Percentiles rank a stretch among this genome's conserved stretches.
phyloP scores from a whole-genome alignment of 1,140 invertebrate genomes.

The Laupala kohalensis region DNA sequence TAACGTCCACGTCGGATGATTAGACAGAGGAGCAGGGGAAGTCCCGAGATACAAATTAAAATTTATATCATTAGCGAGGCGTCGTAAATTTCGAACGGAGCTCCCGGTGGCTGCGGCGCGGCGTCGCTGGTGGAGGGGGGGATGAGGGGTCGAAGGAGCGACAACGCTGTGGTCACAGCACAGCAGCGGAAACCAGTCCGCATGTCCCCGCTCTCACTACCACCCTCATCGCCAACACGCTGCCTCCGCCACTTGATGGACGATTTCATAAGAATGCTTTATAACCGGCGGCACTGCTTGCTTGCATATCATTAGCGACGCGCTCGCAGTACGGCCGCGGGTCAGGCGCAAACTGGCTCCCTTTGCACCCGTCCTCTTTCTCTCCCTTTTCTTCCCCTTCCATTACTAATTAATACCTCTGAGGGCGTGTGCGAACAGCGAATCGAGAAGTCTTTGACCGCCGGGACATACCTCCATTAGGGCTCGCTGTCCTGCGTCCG shows the following conservation, averaged over 20 bases:
- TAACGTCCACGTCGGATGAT: background rate
- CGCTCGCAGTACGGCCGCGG: no score
- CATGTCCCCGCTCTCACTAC: background rate
- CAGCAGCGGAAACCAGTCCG: background rate
- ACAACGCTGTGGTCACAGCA: no score
- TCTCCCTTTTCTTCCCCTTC: background rate
- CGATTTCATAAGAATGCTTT: background rate
- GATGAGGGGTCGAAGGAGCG: no score
- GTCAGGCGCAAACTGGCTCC: background rate
- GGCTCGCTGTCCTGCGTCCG: no score
- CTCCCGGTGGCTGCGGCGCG: background rate
- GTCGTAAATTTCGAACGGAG: background rate
- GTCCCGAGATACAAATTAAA: background rate
- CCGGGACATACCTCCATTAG: no score
- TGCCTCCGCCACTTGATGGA: background rate
- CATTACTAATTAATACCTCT: no score
- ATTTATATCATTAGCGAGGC: background rate
- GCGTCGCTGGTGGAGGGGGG: no score
- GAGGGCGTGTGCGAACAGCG: no score
- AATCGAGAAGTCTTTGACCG: no score
- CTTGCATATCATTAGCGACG: background rate
- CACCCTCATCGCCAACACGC: no score
- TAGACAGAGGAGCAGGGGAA: background rate
- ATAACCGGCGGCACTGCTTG: background rate
- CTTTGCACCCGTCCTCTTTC: no score